phyloP scores from a whole-genome alignment of 2,113 vertebrate genomes.

The Caranx ignobilis region DNA sequence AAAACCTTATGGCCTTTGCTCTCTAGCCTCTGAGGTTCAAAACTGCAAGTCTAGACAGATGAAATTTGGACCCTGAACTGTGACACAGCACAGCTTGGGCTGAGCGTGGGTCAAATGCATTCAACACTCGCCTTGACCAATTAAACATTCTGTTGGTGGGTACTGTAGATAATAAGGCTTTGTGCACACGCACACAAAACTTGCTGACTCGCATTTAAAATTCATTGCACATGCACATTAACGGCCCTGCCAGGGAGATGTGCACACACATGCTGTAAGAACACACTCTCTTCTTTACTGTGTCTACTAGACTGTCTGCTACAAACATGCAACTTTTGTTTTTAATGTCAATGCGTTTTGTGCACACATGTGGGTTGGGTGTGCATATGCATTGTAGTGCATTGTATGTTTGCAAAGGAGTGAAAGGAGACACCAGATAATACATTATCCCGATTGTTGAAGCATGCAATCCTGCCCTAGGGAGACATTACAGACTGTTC shows the following conservation, averaged over 20 bases:
- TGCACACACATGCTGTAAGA: background rate
- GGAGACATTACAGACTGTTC: slow-evolving; percentile 8
- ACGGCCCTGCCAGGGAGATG: background rate
- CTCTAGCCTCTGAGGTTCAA: slow-evolving; percentile 41
- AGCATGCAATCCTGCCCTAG: slow-evolving; percentile 11
- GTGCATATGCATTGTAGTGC: background rate
- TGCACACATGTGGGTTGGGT: background rate
- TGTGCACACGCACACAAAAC: background rate
- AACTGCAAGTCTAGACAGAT: slow-evolving; percentile 51
- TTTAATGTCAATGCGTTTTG: slow-evolving; percentile 9
- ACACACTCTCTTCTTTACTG: background rate
- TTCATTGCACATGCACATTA: slow-evolving; percentile 5
- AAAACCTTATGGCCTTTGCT: slow-evolving; percentile 43
- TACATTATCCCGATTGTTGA: slow-evolving; percentile 24
- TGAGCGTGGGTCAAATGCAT: slow-evolving; percentile 50
- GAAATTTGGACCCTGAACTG: slow-evolving; percentile 61
- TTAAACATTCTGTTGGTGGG: slow-evolving; percentile 47
- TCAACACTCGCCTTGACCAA: slow-evolving; percentile 48
- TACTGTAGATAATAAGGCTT: slow-evolving; percentile 25
- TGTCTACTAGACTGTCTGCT: background rate
- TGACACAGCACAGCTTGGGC: slow-evolving; percentile 3
- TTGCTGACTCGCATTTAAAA: background rate
- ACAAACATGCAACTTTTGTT: background rate
- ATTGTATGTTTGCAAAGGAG: background rate
- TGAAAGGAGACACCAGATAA: slow-evolving; percentile 20